Evolutionary conservation across 92 coral and sea anemone genomes (phyloP), one percentile per base, ranked within the genome.

Genomic region (Siderastrea radians): DNA sequence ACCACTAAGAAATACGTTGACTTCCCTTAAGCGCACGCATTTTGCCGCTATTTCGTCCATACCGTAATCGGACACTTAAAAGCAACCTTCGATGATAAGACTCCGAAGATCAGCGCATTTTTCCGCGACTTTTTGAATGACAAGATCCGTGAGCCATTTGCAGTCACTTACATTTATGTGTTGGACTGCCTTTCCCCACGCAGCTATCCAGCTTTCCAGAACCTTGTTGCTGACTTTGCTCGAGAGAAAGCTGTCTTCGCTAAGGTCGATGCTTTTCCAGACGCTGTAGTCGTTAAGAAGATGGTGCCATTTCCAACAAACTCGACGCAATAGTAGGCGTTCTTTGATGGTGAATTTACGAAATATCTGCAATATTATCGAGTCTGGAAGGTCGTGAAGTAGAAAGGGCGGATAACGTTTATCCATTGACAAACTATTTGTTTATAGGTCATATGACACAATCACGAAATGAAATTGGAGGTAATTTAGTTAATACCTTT

Each of bases 221-320:
- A 81, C 90, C 7, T 82, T 79, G 49, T 87, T 88, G 54, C 87
- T 88, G 0, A 91, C 62, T 47, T 57, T 68, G 59, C 81, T 85
- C 5, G 94, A 81, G 3, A 96, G 49, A 10, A 65, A 49, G 19
- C 84, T 62, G 46, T 90, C 94, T 49, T 92, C 94, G 61, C 84
- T 90, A n/a, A 95, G 69, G 71, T 92, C 88, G 77, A 96, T 93
- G 2, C 75, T 77, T 52, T 86, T 89, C 99, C 99, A 96, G 52
- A 96, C 79, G 82, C 96, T 95, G 72, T 94, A 96, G 53, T 96
- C 99, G 66, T 79, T 73, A 15, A 93, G 86, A 66, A 96, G 93
- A n/a, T 85, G 77, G n/a, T 75, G 60, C 99, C 99, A 96, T 73
- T 81, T 91, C 81, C 92, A 89, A 63, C 95, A 92, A 38, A 96